Percentiles rank a stretch among this genome's conserved stretches.
Evolutionary conservation across 2,113 vertebrate species (phyloP).

Genomic region (Phalacrocorax brasilianus): DNA sequence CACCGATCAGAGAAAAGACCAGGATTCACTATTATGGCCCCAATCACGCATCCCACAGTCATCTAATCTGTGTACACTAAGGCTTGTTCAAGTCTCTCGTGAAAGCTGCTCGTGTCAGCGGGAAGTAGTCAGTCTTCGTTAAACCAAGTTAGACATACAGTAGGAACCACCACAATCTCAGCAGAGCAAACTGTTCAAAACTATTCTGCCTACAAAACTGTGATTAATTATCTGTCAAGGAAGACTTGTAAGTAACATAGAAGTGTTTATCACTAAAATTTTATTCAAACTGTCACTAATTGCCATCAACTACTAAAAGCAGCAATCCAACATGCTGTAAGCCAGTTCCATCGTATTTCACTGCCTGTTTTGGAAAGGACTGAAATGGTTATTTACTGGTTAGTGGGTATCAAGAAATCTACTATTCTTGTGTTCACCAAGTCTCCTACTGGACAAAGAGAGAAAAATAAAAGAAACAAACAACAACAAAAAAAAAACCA

Average conservation of each 20-base stretch:
- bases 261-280: background rate
- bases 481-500: background rate
- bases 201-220: background rate
- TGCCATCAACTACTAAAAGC: background rate
- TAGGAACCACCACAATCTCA: background rate
- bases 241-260: background rate
- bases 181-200: background rate
- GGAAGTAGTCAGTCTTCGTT: conserved; percentile 68
- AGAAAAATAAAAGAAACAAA: background rate
- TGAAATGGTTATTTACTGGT: background rate
- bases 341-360: background rate
- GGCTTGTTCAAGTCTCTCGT: conserved; percentile 64
- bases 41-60: conserved; percentile 64
- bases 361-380: background rate
- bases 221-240: background rate
- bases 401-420: background rate
- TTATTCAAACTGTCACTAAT: background rate
- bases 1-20: conserved; percentile 41
- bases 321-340: background rate
- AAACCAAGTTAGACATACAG: conserved; percentile 49
- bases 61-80: conserved; percentile 78
- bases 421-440: background rate
- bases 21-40: conserved; percentile 43
- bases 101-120: conserved; percentile 30
- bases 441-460: background rate